Evolutionary conservation across 2,888 invertebrate species (phyloP), one percentile per base, ranked within the genome.

Genomic region (Homarus gammarus): DNA sequence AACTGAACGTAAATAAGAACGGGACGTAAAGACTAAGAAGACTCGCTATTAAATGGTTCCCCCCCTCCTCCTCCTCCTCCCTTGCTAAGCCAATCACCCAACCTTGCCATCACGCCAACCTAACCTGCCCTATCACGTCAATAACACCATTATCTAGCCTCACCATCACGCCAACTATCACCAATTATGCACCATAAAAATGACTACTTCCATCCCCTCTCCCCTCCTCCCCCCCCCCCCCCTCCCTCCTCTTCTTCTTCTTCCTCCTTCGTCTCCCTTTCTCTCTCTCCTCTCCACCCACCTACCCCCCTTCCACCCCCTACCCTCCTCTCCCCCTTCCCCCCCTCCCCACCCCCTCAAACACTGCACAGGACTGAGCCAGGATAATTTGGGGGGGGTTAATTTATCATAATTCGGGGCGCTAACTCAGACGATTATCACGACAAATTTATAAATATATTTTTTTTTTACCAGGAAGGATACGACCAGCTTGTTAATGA

Each of bases 111-210:
- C 70, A 70, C 5, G 10, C n/a, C 73, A 40, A n/a, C 73, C 40
- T 73, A 73, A 40, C 73, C 40, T 40, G n/a, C n/a, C n/a, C n/a
- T n/a, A n/a, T n/a, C n/a, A n/a, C n/a, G n/a, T n/a, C n/a, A n/a
- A n/a, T n/a, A n/a, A n/a, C n/a, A n/a, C n/a, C 56, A 3, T 56
- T 56, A 56, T 56, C 56, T 56, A n/a, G n/a, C 56, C 18, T 22
- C 15, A 56, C 56, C 56, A 56, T 56, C 56, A 56, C 61, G 79
- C 79, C 79, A 79, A 61, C n/a, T 61, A 79, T 79, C 79, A 36
- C 79, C 79, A 79, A 79, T 79, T 79, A 79, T 15, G 61, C 33
- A 61, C 51, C 79, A 36, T 72, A 33, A 33, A 49, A 79, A 79
- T 61, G 61, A 36, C 61, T 36, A n/a, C n/a, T n/a, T n/a, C 31